Evolutionary conservation across 2,888 invertebrate species (phyloP).

Genomic region (Pteria penguin): DNA sequence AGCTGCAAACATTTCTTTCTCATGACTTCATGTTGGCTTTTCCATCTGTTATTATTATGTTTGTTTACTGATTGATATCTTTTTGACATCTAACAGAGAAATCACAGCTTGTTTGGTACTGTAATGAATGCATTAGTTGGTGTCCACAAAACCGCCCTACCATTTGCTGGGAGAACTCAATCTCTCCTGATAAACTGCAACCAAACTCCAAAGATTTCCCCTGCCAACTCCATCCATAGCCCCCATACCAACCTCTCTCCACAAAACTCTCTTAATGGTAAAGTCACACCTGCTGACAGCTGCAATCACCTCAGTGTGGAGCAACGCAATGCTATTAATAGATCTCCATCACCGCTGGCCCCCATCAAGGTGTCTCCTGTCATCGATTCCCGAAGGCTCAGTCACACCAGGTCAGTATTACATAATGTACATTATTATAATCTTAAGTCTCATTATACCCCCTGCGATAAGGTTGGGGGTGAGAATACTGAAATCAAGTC

Average conservation of each 20-base stretch:
- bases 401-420: constrained; percentile 58
- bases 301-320: constrained; percentile 72
- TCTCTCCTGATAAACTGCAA: constrained; percentile 72
- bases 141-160: constrained; percentile 66
- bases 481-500: too few species aligned
- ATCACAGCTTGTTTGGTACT: constrained; percentile 96
- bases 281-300: constrained; percentile 68
- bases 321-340: constrained; percentile 72
- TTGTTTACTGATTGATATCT: background rate
- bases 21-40: background rate
- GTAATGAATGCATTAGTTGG: constrained; percentile 82
- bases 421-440: too few species aligned
- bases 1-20: background rate
- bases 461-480: too few species aligned
- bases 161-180: constrained; percentile 73
- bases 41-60: background rate
- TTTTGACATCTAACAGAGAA: constrained; percentile 85
- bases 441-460: too few species aligned
- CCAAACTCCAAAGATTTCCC: constrained; percentile 67
- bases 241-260: constrained; percentile 67
- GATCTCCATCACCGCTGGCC: constrained; percentile 68
- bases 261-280: constrained; percentile 70
- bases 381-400: constrained; percentile 57
- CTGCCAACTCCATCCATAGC: constrained; percentile 70
- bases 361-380: constrained; percentile 62